Evolutionary conservation across 2,888 invertebrate genomes (phyloP), one percentile per base, ranked within the genome.

Genomic region (Andrena minutula): DNA sequence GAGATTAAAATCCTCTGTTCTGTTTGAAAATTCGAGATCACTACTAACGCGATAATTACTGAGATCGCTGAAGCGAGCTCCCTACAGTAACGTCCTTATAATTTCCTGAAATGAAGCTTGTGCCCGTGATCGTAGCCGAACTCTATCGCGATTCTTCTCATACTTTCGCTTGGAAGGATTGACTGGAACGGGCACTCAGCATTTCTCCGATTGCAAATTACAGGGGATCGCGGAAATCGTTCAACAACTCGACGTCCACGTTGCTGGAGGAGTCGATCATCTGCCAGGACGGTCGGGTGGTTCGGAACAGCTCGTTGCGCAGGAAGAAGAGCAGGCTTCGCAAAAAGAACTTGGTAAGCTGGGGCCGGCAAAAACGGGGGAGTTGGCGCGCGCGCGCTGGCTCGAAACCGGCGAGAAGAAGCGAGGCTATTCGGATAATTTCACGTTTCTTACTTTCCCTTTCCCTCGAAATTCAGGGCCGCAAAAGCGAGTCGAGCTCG

Each of bases 401-500:
- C 20, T 4, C 26, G 56, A 56, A 56, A 56, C 23, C 56, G 26
- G 26, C 56, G 2, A 56, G 23, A 56, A 56, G 56, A 4, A 12
- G 4, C 56, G 26, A 56, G 23, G 23, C 12, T 56, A 12, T 56
- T 56, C 12, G 56, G 7, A 56, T 56, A 23, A 56, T 56, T 56
- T 56, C 23, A 56, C 56, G 51, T 20, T 51, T 20, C 23, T 32
- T 47, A 6, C 23, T 0, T 8, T 4, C 51, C 12, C 12, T 26
- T 71, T 35, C 41, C 10, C 23, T 66, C 2, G 8, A 0, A 12
- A 70, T 85, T 32, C 89, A 95, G 94, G 93, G 93, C 72, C 94
- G 95, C 68, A 95, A 95, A 77, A 95, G 94, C 86, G 96, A 96
- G 84, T 95, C 96, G 23, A 95, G 95, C 30, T 96, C 95, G 0